Evolutionary conservation across 2,797 vertebrate genomes (phyloP).

Genomic region (Acrossocheilus wenchowensis): DNA sequence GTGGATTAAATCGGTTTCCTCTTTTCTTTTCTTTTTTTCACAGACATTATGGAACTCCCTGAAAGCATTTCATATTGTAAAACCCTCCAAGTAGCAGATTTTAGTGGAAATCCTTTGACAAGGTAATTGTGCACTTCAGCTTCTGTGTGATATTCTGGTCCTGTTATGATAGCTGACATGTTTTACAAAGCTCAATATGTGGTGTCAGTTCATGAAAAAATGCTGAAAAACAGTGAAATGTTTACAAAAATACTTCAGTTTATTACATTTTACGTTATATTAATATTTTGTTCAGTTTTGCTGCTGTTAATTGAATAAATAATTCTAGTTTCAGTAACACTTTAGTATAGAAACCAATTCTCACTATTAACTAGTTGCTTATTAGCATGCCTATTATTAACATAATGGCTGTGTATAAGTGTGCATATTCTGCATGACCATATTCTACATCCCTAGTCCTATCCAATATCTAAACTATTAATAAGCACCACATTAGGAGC

Average conservation of each 20-base stretch:
- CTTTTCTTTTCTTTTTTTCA: slow-evolving; percentile 49
- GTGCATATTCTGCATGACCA: too few relatives aligned
- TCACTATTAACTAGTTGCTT: too few relatives aligned
- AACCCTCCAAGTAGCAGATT: slow-evolving; percentile 96
- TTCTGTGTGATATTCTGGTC: not conserved
- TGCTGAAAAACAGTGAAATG: not conserved
- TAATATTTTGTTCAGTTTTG: not conserved
- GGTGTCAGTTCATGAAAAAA: not conserved
- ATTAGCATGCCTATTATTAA: not conserved
- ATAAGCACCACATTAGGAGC: too few relatives aligned
- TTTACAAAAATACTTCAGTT: not conserved
- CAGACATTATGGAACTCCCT: slow-evolving; percentile 98
- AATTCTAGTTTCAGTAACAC: not conserved
- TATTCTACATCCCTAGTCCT: not conserved
- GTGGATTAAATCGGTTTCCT: slow-evolving; percentile 21
- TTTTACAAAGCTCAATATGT: not conserved
- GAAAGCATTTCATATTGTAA: slow-evolving; percentile 97
- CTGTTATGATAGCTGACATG: not conserved
- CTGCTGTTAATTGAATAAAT: not conserved
- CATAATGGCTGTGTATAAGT: not conserved
- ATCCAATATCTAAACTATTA: not conserved
- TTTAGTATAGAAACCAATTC: not conserved
- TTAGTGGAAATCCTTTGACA: slow-evolving; percentile 97
- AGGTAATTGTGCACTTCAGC: slow-evolving; percentile 80
- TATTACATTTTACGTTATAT: not conserved